Conservation (phyloP, 2,113 vertebrate genomes). For the Chlorocebus sabaeus region DNA sequence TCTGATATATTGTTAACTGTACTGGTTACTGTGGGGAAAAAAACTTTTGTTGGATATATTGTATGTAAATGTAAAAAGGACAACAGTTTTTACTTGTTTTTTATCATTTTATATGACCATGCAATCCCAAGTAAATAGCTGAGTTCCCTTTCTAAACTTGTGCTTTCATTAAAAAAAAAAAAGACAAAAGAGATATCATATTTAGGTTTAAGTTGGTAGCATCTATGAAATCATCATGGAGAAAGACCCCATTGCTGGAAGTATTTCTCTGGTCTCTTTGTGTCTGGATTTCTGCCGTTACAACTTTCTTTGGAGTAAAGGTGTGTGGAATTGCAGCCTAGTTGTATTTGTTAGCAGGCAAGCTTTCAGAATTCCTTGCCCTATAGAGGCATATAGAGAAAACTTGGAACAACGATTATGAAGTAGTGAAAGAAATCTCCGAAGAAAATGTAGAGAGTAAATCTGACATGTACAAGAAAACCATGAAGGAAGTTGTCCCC, state of each 20-base stretch:
- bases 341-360: constrained; percentile 41
- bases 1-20: neutral
- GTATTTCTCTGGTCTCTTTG: constrained; percentile 19
- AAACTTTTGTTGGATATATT: neutral
- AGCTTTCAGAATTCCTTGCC: constrained; percentile 13
- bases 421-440: constrained; percentile 9
- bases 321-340: neutral
- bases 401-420: neutral
- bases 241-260: neutral
- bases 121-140: neutral
- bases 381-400: neutral
- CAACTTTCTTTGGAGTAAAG: neutral
- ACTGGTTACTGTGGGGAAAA: neutral
- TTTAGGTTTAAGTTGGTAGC: neutral
- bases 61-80: neutral
- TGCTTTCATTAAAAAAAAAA: neutral
- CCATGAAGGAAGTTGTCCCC: constrained; percentile 21
- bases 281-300: constrained; percentile 21
- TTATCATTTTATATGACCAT: neutral
- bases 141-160: neutral
- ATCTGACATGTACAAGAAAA: constrained; percentile 31
- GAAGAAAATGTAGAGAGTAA: constrained; percentile 51
- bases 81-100: neutral
- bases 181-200: neutral
- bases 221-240: neutral